phyloP scores from a whole-genome alignment of 2,888 invertebrate genomes.

The Crocallis elinguaria region DNA sequence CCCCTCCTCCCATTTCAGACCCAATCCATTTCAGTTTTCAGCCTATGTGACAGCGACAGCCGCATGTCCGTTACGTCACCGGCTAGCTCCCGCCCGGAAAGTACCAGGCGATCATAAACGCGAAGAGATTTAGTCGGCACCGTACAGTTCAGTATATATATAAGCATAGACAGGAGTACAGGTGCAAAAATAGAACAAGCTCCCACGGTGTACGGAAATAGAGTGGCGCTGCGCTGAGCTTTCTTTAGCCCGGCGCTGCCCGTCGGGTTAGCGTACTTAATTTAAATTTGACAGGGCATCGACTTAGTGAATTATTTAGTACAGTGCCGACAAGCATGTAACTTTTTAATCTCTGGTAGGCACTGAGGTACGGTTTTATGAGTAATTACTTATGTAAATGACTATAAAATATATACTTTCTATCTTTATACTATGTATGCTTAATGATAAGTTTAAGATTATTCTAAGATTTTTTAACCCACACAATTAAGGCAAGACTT shows the following conservation, averaged over 20 bases:
- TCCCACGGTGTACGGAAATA: slow-evolving; percentile 69
- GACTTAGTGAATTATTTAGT: no score
- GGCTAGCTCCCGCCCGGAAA: slow-evolving; percentile 66
- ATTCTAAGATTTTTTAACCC: no score
- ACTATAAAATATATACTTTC: no score
- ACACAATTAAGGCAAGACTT: no score
- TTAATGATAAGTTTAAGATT: no score
- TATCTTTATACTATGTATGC: no score
- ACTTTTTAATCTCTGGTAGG: no score
- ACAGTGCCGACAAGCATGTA: no score
- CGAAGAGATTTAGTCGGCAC: slow-evolving; percentile 46
- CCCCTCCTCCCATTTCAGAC: slow-evolving; percentile 20
- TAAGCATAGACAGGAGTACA: slow-evolving; percentile 35
- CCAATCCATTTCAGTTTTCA: slow-evolving; percentile 32
- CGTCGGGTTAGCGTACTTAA: slow-evolving; percentile 24
- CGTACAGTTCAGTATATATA: no score
- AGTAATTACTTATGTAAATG: no score
- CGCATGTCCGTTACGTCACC: slow-evolving; percentile 79
- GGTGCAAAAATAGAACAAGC: slow-evolving; percentile 75
- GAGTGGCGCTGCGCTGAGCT: slow-evolving; percentile 41
- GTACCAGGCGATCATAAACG: slow-evolving; percentile 71
- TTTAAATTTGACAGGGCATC: slow-evolving; percentile 24
- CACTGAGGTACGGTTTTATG: no score
- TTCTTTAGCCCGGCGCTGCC: slow-evolving; percentile 51
- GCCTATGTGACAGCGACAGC: slow-evolving; percentile 67